phyloP scores from a whole-genome alignment of 2,113 vertebrate genomes.

The Mastomys natalensis region DNA sequence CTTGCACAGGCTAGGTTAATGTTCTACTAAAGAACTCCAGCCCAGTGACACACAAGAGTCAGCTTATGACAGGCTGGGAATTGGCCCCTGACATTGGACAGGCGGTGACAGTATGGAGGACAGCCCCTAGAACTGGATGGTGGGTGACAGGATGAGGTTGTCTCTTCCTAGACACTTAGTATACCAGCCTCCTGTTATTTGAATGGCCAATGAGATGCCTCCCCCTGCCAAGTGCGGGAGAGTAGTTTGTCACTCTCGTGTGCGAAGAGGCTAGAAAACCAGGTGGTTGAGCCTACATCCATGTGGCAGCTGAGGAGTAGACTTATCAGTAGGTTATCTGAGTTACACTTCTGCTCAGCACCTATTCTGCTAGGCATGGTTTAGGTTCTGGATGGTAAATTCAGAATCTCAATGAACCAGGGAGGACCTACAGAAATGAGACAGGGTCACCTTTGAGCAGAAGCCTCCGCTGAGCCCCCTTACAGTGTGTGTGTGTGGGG shows the following conservation, averaged over 20 bases:
- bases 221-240: neutral
- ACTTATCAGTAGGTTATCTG: neutral
- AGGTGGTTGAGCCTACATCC: neutral
- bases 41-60: neutral
- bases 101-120: neutral
- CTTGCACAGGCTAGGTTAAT: neutral
- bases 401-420: neutral
- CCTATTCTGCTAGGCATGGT: neutral
- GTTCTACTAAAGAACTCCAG: neutral
- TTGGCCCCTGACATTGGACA: neutral
- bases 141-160: accelerated
- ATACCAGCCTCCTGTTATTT: neutral
- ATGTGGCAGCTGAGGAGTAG: neutral
- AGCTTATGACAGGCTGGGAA: neutral
- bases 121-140: neutral
- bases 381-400: neutral
- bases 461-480: neutral
- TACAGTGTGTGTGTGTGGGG: too few relatives aligned
- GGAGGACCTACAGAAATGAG: neutral
- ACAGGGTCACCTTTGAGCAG: neutral
- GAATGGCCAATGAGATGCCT: neutral
- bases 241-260: neutral
- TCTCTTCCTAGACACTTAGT: neutral
- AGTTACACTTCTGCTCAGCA: neutral
- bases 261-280: neutral